A percentile compares a stretch with the other conserved stretches of the same genome.
These are phyloP conservation scores for Eubasilissa splendida DNA, from an alignment of 2,888 invertebrate genomes.

Conservation along the genomic window DNA sequence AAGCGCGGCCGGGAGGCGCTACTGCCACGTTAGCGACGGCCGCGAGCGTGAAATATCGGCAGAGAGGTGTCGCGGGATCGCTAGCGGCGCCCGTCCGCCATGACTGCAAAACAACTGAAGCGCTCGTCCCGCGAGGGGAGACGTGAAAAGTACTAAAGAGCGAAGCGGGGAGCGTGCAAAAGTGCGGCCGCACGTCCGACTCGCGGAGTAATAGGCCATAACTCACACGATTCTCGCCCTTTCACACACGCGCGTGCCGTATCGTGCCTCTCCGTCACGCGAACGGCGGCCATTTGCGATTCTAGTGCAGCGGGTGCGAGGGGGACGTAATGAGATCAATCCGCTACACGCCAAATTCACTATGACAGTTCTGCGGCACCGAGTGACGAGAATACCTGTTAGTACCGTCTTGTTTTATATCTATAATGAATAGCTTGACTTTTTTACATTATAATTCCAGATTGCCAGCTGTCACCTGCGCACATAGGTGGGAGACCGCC, in stretches of 20 bases:
- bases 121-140: not conserved
- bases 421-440: not conserved
- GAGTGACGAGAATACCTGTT: not conserved
- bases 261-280: slow-evolving; percentile 4
- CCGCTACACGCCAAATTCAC: not conserved
- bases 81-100: slow-evolving; percentile 34
- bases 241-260: slow-evolving; percentile 15
- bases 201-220: slow-evolving; percentile 38
- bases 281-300: slow-evolving; percentile 50
- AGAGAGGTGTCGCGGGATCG: slow-evolving; percentile 18
- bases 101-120: slow-evolving; percentile 35
- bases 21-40: slow-evolving; percentile 36
- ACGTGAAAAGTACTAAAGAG: not conserved
- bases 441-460: not conserved
- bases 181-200: slow-evolving; percentile 39
- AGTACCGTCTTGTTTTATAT: not conserved
- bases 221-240: slow-evolving; percentile 35
- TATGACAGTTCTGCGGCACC: not conserved
- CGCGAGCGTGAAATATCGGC: slow-evolving; percentile 1
- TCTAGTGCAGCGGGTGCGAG: slow-evolving; percentile 26
- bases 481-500: not conserved
- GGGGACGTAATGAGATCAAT: slow-evolving; percentile 5
- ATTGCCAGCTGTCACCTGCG: not conserved
- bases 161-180: slow-evolving; percentile 36
- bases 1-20: not conserved